Evolutionary conservation across 2,113 vertebrate species (phyloP), one percentile per base, ranked within the genome.

Genomic region (Zosterops japonicus): DNA sequence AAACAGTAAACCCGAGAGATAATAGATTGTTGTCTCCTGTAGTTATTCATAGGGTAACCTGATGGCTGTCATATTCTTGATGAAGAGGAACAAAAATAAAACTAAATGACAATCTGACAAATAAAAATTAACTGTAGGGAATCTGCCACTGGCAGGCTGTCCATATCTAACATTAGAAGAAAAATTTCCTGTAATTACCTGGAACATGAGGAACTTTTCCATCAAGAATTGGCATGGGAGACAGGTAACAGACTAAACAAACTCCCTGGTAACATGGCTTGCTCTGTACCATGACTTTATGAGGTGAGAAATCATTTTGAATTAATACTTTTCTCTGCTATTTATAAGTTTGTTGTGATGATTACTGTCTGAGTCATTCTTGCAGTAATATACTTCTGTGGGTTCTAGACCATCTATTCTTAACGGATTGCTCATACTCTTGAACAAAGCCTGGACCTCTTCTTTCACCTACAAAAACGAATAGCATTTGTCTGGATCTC

Each of bases 301-400:
- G 47, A 84, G 83, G 52, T 90, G 72, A 87, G 65, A 89, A 77
- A 57, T 81, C 3, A 15, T 44, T 78, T 52, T 78, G 65, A 95
- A 46, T 83, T 52, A 60, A 68, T 76, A 71, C 21, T 83, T 44
- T 92, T 76, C 49, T 55, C 19, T 57, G 52, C 80, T 92, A 67
- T 87, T 87, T 89, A 7, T 94, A 59, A 83, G 60, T 56, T 16
- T 52, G 49, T 77, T 87, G 61, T 64, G n/a, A 63, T 92, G 75
- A 64, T 91, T 60, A 35, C 22, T 91, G 60, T 57, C 83, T 83
- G 79, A 96, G 74, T 94, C 84, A 68, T 92, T 69, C 64, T 89
- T 83, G 42, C 50, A 72, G 74, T 21, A 76, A 39, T 19, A 11
- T 39, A 41, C 52, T 77, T 91, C 72, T 53, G 27, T 2, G 10